Evolutionary conservation across 2,888 invertebrate species (phyloP), one percentile per base, ranked within the genome.

Genomic region (Aromia moschata): DNA sequence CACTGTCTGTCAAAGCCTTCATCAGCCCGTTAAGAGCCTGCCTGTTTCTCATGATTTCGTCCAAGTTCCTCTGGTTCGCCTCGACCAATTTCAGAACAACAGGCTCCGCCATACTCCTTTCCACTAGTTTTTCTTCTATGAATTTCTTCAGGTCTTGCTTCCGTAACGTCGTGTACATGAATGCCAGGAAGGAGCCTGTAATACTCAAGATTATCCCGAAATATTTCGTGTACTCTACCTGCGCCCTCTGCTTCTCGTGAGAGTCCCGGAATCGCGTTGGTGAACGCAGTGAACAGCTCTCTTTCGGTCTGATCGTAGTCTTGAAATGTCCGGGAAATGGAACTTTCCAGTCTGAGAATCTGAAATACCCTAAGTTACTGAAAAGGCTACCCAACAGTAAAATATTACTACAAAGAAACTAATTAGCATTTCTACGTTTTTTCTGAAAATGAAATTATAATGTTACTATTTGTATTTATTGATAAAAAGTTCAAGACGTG

Each of bases 201-300:
- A 81, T 73, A 60, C 80, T 79, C 16, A 81, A 65, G 31, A 77
- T 69, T 40, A 80, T 65, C 7, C 80, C 79, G 88, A 92, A 92
- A 77, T 94, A 94, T 79, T 94, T 94, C 57, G 93, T 92, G 56
- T 90, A 84, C 77, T 94, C 93, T 2, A 91, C 87, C 71, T 93
- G 90, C 0, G 90, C 88, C 31, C 93, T 80, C 77, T 94, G 94
- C 55, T 91, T 85, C 77, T 94, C 94, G 74, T 94, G 93, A 12
- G 91, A 91, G 65, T 91, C 86, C 64, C 93, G 86, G n/a, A 0
- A 94, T 87, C 0, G 91, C 89, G 14, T 88, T 87, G 0, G 91
- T 89, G 76, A 93, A 85, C 0, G 86, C 84, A 0, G 88, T 85
- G 75, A 93, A 93, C 9, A 86, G 79, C 51, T 91, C 90, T 2